Percentiles rank a stretch among this genome's conserved stretches.
phyloP scores from a whole-genome alignment of 1,140 invertebrate genomes.

The Zaprionus ghesquierei region DNA sequence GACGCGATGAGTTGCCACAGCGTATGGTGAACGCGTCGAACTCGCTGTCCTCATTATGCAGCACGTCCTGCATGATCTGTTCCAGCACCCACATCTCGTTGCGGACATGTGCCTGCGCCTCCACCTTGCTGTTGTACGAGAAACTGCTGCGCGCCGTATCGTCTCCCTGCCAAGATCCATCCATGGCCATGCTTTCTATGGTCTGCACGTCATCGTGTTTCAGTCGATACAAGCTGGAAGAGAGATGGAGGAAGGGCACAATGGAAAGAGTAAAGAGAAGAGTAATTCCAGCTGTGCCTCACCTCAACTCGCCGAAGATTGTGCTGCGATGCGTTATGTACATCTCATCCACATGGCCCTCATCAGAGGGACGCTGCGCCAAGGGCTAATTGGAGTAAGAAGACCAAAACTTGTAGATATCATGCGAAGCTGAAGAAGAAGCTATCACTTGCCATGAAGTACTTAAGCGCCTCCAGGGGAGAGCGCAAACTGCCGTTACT shows the following conservation, averaged over 20 bases:
- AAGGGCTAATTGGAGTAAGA: slow-evolving; percentile 39
- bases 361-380: slow-evolving; percentile 28
- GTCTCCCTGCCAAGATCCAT: accelerated
- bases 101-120: slow-evolving; percentile 21
- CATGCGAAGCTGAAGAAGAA: background rate
- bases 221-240: slow-evolving; percentile 42
- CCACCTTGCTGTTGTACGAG: slow-evolving; percentile 33
- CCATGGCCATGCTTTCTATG: slow-evolving; percentile 4
- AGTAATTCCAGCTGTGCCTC: background rate
- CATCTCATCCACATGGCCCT: slow-evolving; percentile 22
- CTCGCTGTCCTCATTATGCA: slow-evolving; percentile 45
- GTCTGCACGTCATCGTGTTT: slow-evolving; percentile 10
- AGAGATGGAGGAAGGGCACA: background rate
- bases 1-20: slow-evolving; percentile 56
- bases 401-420: background rate
- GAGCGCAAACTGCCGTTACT: background rate
- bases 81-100: slow-evolving; percentile 29
- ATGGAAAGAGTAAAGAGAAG: background rate
- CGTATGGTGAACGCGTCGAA: slow-evolving; percentile 66
- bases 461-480: slow-evolving; percentile 47
- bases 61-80: slow-evolving; percentile 54
- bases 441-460: slow-evolving; percentile 55
- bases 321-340: slow-evolving; percentile 65
- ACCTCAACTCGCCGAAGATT: slow-evolving; percentile 59
- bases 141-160: background rate